Base-by-base conservation (phyloP, 2,113 vertebrate species). In the Orthonyx spaldingii region DNA sequence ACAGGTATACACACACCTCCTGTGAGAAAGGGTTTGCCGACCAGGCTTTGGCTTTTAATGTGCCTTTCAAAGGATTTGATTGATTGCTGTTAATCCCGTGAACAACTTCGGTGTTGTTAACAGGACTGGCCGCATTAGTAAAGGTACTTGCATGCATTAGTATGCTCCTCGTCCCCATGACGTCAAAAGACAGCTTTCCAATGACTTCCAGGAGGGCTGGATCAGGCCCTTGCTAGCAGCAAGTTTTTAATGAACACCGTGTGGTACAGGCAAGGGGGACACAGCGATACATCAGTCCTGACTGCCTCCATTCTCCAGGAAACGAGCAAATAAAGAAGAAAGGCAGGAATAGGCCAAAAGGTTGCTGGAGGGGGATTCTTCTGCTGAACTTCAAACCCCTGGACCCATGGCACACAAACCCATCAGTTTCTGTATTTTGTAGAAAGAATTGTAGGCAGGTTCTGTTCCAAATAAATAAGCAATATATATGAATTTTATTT, bases 51-150 rank as follows among this genome's bases (percentile, higher is more conserved):
- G 84, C 56, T 96, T 97, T 92, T 93, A 96, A 94, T 74, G 84
- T 63, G 76, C 55, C 87, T 93, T 95, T 96, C 94, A 94, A 95
- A 96, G 90, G 71, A 44, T 47, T 88, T 96, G 93, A 93, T 94
- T 97, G 92, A 96, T 94, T 96, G 94, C 85, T 97, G 95, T 71
- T 97, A 95, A 95, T 96, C 93, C 86, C 49, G 90, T 78, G 96
- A 96, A 96, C 93, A 97, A 95, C 90, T 90, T 88, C 76, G 26
- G 68, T 90, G 92, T 86, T 94, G 92, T 93, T 93, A 96, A 96
- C 94, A 97, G 93, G 90, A 93, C 90, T 84, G 83, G 79, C 60
- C 44, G 72, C 90, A 95, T 96, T 94, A 95, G 94, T 49, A 87
- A 90, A 93, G 76, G 85, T 88, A 94, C 85, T 94, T 20, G 56